Conservation (phyloP, 2,888 invertebrate species). For the Morpho achilles region DNA sequence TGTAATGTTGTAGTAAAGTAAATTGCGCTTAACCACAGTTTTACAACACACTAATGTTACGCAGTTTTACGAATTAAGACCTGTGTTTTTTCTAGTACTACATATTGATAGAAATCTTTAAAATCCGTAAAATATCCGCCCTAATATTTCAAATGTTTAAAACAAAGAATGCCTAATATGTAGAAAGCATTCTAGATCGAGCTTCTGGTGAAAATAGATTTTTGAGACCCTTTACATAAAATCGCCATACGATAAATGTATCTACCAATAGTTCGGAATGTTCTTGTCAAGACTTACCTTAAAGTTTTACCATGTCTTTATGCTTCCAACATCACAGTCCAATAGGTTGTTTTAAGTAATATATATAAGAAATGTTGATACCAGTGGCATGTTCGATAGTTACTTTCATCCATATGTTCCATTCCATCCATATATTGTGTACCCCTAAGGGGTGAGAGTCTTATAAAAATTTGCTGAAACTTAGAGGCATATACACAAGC, state of each 20-base stretch:
- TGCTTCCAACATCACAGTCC: neutral
- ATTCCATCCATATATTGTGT: neutral
- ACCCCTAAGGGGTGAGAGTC: no score
- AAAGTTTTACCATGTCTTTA: slow-evolving; percentile 1
- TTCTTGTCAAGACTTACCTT: no score
- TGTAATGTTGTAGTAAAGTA: no score
- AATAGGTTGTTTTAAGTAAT: slow-evolving; percentile 1
- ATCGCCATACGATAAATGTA: neutral
- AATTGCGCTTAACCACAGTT: no score
- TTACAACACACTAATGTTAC: no score
- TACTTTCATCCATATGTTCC: neutral
- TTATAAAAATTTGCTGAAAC: no score
- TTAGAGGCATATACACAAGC: no score
- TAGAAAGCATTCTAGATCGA: slow-evolving; percentile 14
- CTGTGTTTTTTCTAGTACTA: no score
- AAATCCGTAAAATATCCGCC: no score
- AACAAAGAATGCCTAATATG: slow-evolving; percentile 16
- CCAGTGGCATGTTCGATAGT: slow-evolving; percentile 1
- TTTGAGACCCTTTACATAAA: slow-evolving; percentile 10
- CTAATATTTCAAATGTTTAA: neutral
- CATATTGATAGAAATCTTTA: no score
- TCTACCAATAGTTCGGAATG: no score
- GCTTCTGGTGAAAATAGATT: slow-evolving; percentile 17
- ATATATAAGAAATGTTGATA: neutral
- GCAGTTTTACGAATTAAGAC: no score